Conservation (phyloP, 2,797 vertebrate genomes). For the Gambelia wislizenii region DNA sequence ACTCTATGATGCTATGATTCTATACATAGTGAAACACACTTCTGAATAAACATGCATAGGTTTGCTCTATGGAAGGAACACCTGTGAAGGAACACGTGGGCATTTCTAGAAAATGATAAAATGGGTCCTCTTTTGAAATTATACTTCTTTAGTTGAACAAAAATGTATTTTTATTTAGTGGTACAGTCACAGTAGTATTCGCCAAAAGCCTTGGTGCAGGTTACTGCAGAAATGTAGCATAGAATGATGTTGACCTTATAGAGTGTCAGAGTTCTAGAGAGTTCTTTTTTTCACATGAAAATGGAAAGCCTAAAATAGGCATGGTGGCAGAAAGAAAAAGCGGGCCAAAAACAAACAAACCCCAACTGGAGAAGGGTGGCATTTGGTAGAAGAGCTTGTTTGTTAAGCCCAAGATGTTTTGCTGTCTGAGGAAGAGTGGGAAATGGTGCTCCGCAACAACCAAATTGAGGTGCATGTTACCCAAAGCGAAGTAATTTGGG, state of each 20-base stretch:
- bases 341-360: background rate
- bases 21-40: background rate
- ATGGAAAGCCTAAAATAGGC: background rate
- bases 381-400: background rate
- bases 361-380: too few species aligned
- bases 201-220: background rate
- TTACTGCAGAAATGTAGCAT: background rate
- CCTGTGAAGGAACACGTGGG: background rate
- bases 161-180: background rate
- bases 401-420: background rate
- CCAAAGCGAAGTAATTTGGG: background rate
- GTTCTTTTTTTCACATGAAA: background rate
- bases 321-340: background rate
- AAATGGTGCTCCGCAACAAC: background rate
- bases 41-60: background rate
- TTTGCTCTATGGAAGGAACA: background rate
- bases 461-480: background rate
- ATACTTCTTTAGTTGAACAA: background rate
- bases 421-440: background rate
- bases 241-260: background rate
- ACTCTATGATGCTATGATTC: too few species aligned
- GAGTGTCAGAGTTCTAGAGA: background rate
- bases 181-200: background rate
- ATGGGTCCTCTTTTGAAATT: background rate
- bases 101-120: background rate